phyloP scores from a whole-genome alignment of 2,888 invertebrate genomes.

The Andrena chrysosceles region DNA sequence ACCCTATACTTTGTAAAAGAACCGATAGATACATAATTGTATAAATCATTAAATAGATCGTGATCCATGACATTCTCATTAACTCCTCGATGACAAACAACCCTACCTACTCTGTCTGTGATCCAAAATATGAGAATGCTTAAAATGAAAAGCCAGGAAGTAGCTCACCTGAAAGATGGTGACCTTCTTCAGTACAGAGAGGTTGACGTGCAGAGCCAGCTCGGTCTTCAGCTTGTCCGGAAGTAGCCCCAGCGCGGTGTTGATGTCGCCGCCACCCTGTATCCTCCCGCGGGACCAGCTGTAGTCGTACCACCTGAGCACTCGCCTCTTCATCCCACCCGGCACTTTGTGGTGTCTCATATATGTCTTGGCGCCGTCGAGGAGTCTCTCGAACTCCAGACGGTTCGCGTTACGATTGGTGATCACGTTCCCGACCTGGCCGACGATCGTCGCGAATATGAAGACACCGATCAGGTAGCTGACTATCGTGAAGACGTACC shows the following conservation, averaged over 20 bases:
- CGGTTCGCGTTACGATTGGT: slow-evolving; percentile 98
- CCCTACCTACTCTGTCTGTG: no score
- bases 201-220: slow-evolving; percentile 97
- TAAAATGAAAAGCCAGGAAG: neutral
- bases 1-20: no score
- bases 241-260: slow-evolving; percentile 95
- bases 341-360: slow-evolving; percentile 99
- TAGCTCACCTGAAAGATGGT: slow-evolving; percentile 90
- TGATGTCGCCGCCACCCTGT: slow-evolving; percentile 98
- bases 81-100: no score
- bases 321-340: slow-evolving; percentile 97
- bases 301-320: slow-evolving; percentile 98
- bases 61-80: no score
- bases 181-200: slow-evolving; percentile 97
- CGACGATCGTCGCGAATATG: slow-evolving; percentile 98
- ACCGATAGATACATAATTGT: no score
- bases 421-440: slow-evolving; percentile 99
- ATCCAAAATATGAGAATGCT: neutral
- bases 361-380: slow-evolving; percentile 98
- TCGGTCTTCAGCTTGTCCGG: slow-evolving; percentile 99
- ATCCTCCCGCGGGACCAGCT: slow-evolving; percentile 98
- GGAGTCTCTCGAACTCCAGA: slow-evolving; percentile 96
- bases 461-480: slow-evolving; percentile 99
- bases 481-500: slow-evolving; percentile 98
- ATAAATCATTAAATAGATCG: no score